These are phyloP conservation scores for Rotaria sp. DNA, from an alignment of 2,888 invertebrate genomes.

Conservation along the genomic window DNA sequence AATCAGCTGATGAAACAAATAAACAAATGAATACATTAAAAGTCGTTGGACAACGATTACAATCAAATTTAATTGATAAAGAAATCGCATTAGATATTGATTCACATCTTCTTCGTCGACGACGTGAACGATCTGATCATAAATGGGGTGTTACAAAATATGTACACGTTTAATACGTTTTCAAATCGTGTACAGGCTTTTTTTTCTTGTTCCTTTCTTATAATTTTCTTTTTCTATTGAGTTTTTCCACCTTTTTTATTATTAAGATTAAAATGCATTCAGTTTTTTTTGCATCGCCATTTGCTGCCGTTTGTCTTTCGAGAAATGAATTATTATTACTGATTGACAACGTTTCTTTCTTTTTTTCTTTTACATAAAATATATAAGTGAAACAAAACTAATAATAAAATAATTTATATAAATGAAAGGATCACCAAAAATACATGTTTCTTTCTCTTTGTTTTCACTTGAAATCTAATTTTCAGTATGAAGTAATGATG, in stretches of 20 bases:
- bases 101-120: slow-evolving; percentile 30
- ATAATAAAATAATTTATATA: too few relatives aligned
- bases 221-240: not conserved
- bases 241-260: not conserved
- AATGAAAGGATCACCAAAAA: too few relatives aligned
- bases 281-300: not conserved
- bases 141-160: slow-evolving; percentile 38
- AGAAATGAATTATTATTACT: not conserved
- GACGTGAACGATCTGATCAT: slow-evolving; percentile 37
- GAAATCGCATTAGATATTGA: slow-evolving; percentile 33
- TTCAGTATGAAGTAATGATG: not conserved
- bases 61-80: slow-evolving; percentile 35
- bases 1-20: slow-evolving; percentile 33
- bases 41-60: slow-evolving; percentile 37
- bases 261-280: not conserved
- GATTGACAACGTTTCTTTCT: not conserved
- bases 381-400: too few relatives aligned
- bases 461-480: not conserved
- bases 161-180: slow-evolving; percentile 19
- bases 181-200: not conserved
- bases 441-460: too few relatives aligned
- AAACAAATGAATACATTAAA: slow-evolving; percentile 38
- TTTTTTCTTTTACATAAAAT: too few relatives aligned
- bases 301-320: not conserved
- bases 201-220: too few relatives aligned